A percentile compares a stretch with the other conserved stretches of the same genome.
phyloP scores from a whole-genome alignment of 2,888 invertebrate species.

The Seladonia tumulorum region DNA sequence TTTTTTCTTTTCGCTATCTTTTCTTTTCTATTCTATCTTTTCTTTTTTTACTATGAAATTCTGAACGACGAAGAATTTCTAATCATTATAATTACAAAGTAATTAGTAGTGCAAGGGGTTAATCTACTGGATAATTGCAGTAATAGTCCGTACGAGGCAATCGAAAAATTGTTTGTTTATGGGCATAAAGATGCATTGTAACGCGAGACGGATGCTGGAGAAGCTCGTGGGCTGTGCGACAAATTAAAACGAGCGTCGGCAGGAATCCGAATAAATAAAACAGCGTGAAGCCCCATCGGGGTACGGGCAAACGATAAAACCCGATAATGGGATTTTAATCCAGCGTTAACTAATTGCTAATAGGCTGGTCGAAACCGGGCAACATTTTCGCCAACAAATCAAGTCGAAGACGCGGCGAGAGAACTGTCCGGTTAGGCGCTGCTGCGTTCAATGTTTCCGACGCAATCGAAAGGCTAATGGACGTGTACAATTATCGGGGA shows the following conservation, averaged over 20 bases:
- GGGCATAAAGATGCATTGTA: not conserved
- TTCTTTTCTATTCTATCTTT: no score
- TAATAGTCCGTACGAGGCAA: no score
- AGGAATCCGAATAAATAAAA: conserved; percentile 6
- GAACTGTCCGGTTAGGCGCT: conserved; percentile 26
- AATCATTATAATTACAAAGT: no score
- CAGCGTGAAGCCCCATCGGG: conserved; percentile 18
- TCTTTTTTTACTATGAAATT: no score
- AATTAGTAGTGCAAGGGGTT: no score
- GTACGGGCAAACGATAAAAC: conserved; percentile 67
- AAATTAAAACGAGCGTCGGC: not conserved
- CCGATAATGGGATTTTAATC: conserved; percentile 75
- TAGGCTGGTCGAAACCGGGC: conserved; percentile 41
- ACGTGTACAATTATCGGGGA: conserved; percentile 36
- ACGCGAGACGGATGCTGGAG: not conserved
- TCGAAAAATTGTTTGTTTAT: no score
- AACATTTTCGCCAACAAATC: conserved; percentile 54
- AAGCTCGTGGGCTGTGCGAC: not conserved
- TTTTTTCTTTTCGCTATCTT: no score
- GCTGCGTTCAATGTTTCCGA: conserved; percentile 32
- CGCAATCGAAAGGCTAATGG: conserved; percentile 58
- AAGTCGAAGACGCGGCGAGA: conserved; percentile 25
- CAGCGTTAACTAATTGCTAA: conserved; percentile 73
- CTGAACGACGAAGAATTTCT: no score
- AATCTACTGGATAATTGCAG: no score